phyloP scores from a whole-genome alignment of 2,888 invertebrate species.

The Epirrhoe alternata region DNA sequence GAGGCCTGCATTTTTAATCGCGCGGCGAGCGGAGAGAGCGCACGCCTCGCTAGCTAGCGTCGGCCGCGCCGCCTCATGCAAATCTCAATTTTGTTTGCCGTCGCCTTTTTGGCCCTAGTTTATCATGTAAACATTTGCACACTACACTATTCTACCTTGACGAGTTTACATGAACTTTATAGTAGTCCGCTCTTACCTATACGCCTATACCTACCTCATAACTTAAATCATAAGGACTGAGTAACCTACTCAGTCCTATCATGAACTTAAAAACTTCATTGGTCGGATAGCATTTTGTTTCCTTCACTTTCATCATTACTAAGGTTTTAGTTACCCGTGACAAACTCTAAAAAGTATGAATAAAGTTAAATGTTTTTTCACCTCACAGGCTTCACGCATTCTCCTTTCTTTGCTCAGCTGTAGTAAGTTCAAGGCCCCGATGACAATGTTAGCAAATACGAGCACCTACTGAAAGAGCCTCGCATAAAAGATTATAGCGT shows the following conservation, averaged over 20 bases:
- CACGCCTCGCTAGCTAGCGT: conserved; percentile 57
- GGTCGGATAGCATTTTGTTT: not conserved
- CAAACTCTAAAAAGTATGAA: conserved; percentile 18
- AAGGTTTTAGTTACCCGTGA: not conserved
- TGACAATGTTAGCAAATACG: conserved; percentile 58
- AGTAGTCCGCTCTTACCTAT: not conserved
- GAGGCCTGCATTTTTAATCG: conserved; percentile 83
- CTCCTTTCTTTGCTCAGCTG: conserved; percentile 67
- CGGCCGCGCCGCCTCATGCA: conserved; percentile 73
- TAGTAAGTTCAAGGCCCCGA: conserved; percentile 75
- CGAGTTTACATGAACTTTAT: conserved; percentile 14
- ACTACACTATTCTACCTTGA: conserved; percentile 36
- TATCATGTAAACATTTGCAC: conserved; percentile 66
- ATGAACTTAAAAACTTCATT: not conserved
- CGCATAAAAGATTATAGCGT: conserved; percentile 46
- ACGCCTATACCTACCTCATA: not conserved
- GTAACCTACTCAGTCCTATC: not conserved
- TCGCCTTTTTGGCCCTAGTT: conserved; percentile 72
- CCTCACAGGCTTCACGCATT: conserved; percentile 51
- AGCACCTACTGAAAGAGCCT: conserved; percentile 50
- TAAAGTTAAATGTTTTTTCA: conserved; percentile 44
- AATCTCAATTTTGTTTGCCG: conserved; percentile 82
- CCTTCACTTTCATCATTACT: not conserved
- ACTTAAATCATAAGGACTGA: not conserved
- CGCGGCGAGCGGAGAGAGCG: conserved; percentile 76